Base-by-base conservation (phyloP, 1,140 invertebrate genomes). In the Drosophila biarmipes region DNA sequence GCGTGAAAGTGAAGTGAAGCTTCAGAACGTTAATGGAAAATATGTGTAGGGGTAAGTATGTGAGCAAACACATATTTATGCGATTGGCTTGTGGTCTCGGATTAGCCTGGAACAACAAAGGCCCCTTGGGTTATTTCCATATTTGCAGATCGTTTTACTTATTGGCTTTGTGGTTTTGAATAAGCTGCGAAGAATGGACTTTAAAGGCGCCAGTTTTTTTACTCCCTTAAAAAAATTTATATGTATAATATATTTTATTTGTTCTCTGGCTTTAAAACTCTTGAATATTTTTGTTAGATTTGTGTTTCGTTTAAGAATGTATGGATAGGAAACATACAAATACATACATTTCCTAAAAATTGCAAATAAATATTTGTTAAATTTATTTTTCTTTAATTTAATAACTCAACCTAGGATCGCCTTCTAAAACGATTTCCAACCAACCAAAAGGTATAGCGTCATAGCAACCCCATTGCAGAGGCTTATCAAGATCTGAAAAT, bases 1-100 rank as follows among this genome's bases (percentile, higher is more conserved):
- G 78, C 78, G 58, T 82, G 61, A 82, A 81, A 81, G 68, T 73
- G 57, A 46, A 67, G 35, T 61, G 34, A 42, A 27, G 63, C 63
- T 31, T 7, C n/a, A 61, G 37, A 43, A 58, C 53, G 48, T 24
- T 78, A 73, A 78, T 74, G 71, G 62, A 78, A 82, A 69, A 51
- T 43, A 46, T 52, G 35, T 51, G 53, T 54, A 43, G 40, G 24
- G 29, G 37, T 61, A 61, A 56, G 43, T 42, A 34, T 29, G n/a
- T 69, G 42, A 37, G 48, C 38, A 55, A 53, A 37, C 46, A 68
- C 29, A 31, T 53, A 68, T 45, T 37, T 54, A 67, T 67, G 48
- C 34, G 40, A 68, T 46, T 69, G 48, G 27, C 34, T 45, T 69
- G 66, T 15, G 45, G 61, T 63, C 21, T 27, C 21, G 55, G 54